Percentiles rank a stretch among this genome's conserved stretches.
Conservation (phyloP, 2,888 invertebrate species). For the Elegia similella region DNA sequence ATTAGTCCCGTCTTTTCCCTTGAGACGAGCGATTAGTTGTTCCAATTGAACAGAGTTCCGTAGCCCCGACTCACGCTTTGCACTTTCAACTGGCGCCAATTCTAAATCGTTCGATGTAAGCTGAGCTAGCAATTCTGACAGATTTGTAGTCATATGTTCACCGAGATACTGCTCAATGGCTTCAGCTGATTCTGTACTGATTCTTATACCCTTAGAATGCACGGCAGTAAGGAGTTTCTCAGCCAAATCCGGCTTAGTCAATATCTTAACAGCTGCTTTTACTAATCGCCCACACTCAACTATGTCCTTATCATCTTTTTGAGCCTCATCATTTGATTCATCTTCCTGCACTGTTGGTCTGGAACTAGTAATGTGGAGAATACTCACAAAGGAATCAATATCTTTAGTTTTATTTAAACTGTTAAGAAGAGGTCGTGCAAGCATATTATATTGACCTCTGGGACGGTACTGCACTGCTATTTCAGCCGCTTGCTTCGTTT, state of each 20-base stretch:
- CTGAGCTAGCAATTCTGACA: slow-evolving; percentile 83
- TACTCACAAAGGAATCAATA: slow-evolving; percentile 82
- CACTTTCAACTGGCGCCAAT: slow-evolving; percentile 44
- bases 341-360: slow-evolving; percentile 43
- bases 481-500: slow-evolving; percentile 83
- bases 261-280: slow-evolving; percentile 68
- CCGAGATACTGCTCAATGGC: slow-evolving; percentile 84
- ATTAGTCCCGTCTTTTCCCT: slow-evolving; percentile 79
- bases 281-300: slow-evolving; percentile 80
- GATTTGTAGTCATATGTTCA: slow-evolving; percentile 83
- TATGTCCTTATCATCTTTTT: slow-evolving; percentile 39
- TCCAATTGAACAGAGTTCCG: slow-evolving; percentile 76
- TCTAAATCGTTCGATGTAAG: slow-evolving; percentile 85
- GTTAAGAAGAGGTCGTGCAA: slow-evolving; percentile 80
- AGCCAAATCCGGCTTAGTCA: slow-evolving; percentile 66
- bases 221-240: slow-evolving; percentile 78
- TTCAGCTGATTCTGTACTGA: slow-evolving; percentile 83
- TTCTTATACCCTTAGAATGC: slow-evolving; percentile 84
- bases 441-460: slow-evolving; percentile 78
- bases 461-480: slow-evolving; percentile 83
- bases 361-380: slow-evolving; percentile 73
- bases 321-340: slow-evolving; percentile 52
- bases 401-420: slow-evolving; percentile 84
- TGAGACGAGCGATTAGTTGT: slow-evolving; percentile 74
- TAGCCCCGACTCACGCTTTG: slow-evolving; percentile 38